A percentile compares a stretch with the other conserved stretches of the same genome.
Evolutionary conservation across 2,888 invertebrate species (phyloP).

Genomic region (Trichogramma dendrolimi): DNA sequence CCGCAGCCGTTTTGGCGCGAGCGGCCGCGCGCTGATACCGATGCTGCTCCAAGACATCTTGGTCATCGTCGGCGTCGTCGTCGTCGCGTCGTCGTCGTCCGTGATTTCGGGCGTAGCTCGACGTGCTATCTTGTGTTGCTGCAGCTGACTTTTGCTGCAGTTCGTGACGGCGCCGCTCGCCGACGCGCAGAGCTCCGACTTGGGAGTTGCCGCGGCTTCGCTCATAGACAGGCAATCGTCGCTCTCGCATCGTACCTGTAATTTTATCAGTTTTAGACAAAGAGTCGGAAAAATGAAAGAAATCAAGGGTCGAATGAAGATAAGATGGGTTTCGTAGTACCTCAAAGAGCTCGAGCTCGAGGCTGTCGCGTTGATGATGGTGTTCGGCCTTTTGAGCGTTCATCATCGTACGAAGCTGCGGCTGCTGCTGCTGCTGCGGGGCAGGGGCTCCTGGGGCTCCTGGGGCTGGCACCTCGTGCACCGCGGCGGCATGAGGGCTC

Average conservation of each 20-base stretch:
- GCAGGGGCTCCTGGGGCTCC: background rate
- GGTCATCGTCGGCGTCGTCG: too few species aligned
- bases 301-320: background rate
- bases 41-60: too few species aligned
- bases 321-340: constrained; percentile 31
- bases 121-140: too few species aligned
- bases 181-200: background rate
- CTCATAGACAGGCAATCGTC: constrained; percentile 11
- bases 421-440: background rate
- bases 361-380: constrained; percentile 29
- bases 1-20: too few species aligned
- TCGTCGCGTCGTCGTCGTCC: too few species aligned
- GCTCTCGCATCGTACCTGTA: constrained; percentile 26
- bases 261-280: background rate
- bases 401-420: constrained; percentile 12
- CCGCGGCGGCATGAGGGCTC: background rate
- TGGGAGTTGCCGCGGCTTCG: background rate
- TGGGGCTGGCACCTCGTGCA: background rate
- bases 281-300: background rate
- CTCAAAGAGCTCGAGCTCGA: constrained; percentile 53
- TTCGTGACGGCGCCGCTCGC: background rate
- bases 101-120: too few species aligned
- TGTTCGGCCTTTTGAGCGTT: constrained; percentile 12
- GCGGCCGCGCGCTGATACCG: too few species aligned
- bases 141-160: too few species aligned